Base-by-base conservation (phyloP, 2,888 invertebrate species). In the Adelphocoris suturalis region DNA sequence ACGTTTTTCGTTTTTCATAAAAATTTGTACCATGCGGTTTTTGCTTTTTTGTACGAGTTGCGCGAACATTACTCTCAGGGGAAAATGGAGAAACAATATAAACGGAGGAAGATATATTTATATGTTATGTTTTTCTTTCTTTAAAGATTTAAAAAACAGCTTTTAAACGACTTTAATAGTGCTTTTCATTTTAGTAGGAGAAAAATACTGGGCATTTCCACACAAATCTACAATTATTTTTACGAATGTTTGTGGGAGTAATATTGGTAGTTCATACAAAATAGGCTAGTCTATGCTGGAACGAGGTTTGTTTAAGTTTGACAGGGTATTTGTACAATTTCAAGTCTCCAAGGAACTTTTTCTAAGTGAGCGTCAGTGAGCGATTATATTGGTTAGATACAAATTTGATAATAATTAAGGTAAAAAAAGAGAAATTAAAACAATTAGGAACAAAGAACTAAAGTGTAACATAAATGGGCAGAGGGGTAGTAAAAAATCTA, bases 381-480 rank as follows among this genome's bases (percentile, higher is more conserved):
- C 55, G 55, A 55, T n/a, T 37, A 52, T 1, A 57, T 7, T n/a
- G 46, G 46, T 78, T 23, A 76, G 14, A 7, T 46, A 13, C 16
- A 46, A 37, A 37, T 37, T 37, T 37, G 37, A 37, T 37, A 37
- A 37, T 14, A 52, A 52, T 52, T 52, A 52, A 12, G 12, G 52
- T 14, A 37, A 4, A 57, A 14, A 57, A 16, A 57, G 19, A 57
- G 19, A 14, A 57, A 16, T 57, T 16, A 57, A 57, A 57, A 57
- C n/a, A n/a, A 57, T 57, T 57, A 57, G 57, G 57, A 57, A 57
- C 57, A n/a, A 57, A 57, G 7, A 57, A 57, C 57, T 57, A 57
- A 57, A 57, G 2, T 52, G 52, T 14, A n/a, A 16, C 5, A 0
- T 57, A 52, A 14, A 16, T 11, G 52, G 16, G 52, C 12, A 11